Evolutionary conservation across 2,797 vertebrate genomes (phyloP), one percentile per base, ranked within the genome.

Genomic region (Sebastiscus albofasciatus): DNA sequence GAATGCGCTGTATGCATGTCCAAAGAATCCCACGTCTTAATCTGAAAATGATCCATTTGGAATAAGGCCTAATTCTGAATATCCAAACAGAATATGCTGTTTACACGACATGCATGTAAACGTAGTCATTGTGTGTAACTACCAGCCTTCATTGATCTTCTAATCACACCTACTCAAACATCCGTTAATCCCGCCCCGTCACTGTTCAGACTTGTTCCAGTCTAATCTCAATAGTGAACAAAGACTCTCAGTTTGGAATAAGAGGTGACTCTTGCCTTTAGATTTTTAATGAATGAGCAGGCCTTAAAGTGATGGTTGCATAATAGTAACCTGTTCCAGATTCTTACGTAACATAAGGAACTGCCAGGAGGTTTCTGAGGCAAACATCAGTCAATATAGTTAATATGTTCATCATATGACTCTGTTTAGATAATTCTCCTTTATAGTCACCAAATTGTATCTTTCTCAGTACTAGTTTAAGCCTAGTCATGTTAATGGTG

Each of bases 161-260:
- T 58, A 4, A 12, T 58, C 49, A 49, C 60, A 39, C 5, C 3
- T 39, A 16, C 27, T 74, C 29, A 49, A 56, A 22, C 13, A 58
- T 34, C 12, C 4, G 13, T 46, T 42, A 54, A 49, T 55, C 54
- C 27, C 0, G 2, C 33, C 11, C 8, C 3, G 12, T 71, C 61
- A 12, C 58, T 71, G 72, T 64, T 72, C 4, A 62, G 67, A 84
- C 81, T 72, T 62, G 77, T 76, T 76, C 34, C 68, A 34, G 29
- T 62, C 26, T 33, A 2, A 7, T 76, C 26, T 58, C 62, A 36
- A 2, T 14, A 3, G 0, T 46, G 20, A 62, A 31, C 33, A 29
- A 29, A 58, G 46, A 58, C 46, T 58, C 46, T 58, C 7, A 46
- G 29, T 24, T 60, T 61, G 16, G 14, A 31, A 4, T 5, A 70